Evolutionary conservation across 2,113 vertebrate genomes (phyloP), one percentile per base, ranked within the genome.

Genomic region (Tetrax tetrax): DNA sequence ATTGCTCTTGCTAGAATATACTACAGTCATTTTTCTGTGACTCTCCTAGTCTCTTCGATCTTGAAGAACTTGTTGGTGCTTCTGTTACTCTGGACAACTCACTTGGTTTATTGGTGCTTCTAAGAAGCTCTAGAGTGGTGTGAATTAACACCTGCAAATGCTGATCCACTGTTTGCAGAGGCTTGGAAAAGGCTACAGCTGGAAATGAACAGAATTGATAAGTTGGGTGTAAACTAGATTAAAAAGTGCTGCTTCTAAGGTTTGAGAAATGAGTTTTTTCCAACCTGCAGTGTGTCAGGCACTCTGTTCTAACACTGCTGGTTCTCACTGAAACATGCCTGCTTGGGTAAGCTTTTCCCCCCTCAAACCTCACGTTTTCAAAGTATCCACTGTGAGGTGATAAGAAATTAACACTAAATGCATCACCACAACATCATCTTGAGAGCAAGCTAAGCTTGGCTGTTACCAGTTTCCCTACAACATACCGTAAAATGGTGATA

Each of bases 1-100:
- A 1, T 69, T 83, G 71, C 56, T 74, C 15, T 21, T 33, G 29
- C 27, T 35, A 29, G n/a, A 71, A 76, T 2, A 31, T 1, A 4
- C 9, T 5, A 0, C 3, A 4, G 20, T 9, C 1, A 8, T 63
- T 71, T 86, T 48, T 22, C 65, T 9, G 0, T 14, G 47, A 27
- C 22, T 60, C 23, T 84, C 72, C 43, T 37, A 4, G 17, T 33
- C 33, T 14, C 27, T 41, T 56, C 33, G 4, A 6, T 27, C 25
- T 77, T 41, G 66, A 38, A 83, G 35, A 60, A 53, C 20, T 16
- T 12, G 7, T 50, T 69, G 93, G 74, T 90, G 91, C 89, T 82
- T 65, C 45, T 4, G 6, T 86, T 82, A 1, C 35, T 83, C 14
- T 3, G 63, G 63, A 57, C 37, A 82, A 37, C 48, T 31, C 35